Evolutionary conservation across 2,797 vertebrate genomes (phyloP).

Genomic region (Cyprinodon diabolis): DNA sequence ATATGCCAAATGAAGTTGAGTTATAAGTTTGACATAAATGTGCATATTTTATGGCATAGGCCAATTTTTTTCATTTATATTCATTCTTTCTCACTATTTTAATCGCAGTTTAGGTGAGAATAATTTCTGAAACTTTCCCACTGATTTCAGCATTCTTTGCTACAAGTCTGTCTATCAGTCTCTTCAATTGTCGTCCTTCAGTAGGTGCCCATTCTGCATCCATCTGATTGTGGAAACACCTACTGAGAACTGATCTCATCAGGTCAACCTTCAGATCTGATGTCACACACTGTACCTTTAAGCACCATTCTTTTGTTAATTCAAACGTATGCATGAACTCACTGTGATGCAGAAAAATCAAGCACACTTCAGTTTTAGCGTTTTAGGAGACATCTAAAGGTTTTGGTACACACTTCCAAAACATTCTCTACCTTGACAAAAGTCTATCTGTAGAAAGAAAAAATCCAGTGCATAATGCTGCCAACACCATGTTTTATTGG

Average conservation of each 20-base stretch:
- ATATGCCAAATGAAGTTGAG: constrained; percentile 31
- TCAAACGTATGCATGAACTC: neutral
- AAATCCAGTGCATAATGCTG: neutral
- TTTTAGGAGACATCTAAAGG: neutral
- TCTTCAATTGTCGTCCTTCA: neutral
- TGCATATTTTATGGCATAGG: constrained; percentile 9
- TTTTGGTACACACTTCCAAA: neutral
- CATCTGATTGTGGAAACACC: too few species aligned
- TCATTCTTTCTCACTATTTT: neutral
- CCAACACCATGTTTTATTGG: neutral
- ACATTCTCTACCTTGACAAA: neutral
- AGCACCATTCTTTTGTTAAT: neutral
- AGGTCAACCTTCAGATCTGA: neutral
- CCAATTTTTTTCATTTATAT: constrained; percentile 9
- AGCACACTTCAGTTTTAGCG: neutral
- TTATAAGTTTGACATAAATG: neutral
- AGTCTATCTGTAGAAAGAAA: neutral
- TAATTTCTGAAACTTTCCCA: neutral
- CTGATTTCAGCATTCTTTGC: neutral
- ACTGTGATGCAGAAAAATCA: neutral
- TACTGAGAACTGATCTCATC: too few species aligned
- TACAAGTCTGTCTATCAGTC: neutral
- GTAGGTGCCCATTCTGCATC: neutral
- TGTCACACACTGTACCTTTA: neutral
- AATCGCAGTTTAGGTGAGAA: neutral